phyloP scores from a whole-genome alignment of 1,140 invertebrate species.

The Penaeus japonicus region DNA sequence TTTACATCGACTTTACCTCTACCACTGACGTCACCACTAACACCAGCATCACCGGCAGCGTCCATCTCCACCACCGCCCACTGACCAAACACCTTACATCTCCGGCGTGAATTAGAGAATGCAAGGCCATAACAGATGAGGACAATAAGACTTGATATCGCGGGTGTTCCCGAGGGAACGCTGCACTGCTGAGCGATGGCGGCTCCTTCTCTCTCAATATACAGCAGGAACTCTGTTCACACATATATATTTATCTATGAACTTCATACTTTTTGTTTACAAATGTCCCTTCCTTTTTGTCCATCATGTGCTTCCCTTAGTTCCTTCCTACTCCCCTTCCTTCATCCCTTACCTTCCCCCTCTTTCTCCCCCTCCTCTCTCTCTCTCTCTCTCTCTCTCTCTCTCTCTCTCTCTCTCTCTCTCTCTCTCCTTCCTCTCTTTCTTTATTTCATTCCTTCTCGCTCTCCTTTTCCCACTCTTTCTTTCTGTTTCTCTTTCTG shows the following conservation, averaged over 20 bases:
- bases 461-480: no score
- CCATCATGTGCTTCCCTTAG: neutral
- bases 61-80: conserved; percentile 26
- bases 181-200: conserved; percentile 42
- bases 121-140: conserved; percentile 56
- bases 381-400: conserved; percentile 1
- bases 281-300: neutral
- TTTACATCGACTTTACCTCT: neutral
- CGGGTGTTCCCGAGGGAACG: conserved; percentile 39
- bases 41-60: conserved; percentile 26
- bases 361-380: neutral
- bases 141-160: conserved; percentile 56
- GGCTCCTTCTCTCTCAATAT: conserved; percentile 51
- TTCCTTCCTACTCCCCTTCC: neutral
- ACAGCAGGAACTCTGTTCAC: conserved; percentile 35
- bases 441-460: neutral
- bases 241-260: neutral
- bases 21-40: conserved; percentile 2
- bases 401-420: neutral
- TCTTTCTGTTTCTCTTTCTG: no score
- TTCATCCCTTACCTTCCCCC: neutral
- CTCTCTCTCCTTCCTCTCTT: neutral
- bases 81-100: conserved; percentile 52
- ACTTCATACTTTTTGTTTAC: neutral
- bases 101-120: conserved; percentile 56